Evolutionary conservation across 2,113 vertebrate genomes (phyloP), one percentile per base, ranked within the genome.

Genomic region (Nerophis ophidion): DNA sequence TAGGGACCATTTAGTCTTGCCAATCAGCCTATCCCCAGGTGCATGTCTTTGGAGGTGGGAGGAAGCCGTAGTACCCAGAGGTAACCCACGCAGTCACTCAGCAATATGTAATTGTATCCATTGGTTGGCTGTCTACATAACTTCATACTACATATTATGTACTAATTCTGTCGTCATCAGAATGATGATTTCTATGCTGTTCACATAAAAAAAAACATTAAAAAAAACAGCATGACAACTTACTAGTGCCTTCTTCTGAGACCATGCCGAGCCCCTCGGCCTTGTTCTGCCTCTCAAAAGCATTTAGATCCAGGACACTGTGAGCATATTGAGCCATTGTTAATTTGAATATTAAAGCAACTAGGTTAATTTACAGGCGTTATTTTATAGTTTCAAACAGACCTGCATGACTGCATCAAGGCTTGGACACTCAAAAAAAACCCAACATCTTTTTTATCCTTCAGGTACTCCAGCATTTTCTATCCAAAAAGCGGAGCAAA

Each of bases 391-490:
- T 8, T 38, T 4, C 48, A 63, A 63, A 70, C 83, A 75, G 48
- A 97, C 95, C 93, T 91, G 92, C 95, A 97, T 5, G 93, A 95
- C 59, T 96, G 93, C 95, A 98, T 97, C 63, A 98, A 75, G 0
- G 90, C 89, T 81, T 96, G 94, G 38, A 95, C 80, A 35, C 95
- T 97, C 79, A 95, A 89, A 83, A 98, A 97, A 86, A 98, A 97
- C 2, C 94, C 93, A 0, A 95, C 93, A 9, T 98, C 95, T 65
- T 92, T 93, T 86, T 98, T 98, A 76, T 95, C 93, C 79, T 92
- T 97, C 66, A 98, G 85, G 74, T 98, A 98, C 48, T 97, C 94
- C 77, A 97, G 77, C 95, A 98, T 98, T 91, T 96, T 97, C 95
- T 98, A 79, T 50, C 59, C 1, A 57, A 60, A 6, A 34, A 45